Evolutionary conservation across 2,888 invertebrate species (phyloP).

Genomic region (Nephrotoma flavescens): DNA sequence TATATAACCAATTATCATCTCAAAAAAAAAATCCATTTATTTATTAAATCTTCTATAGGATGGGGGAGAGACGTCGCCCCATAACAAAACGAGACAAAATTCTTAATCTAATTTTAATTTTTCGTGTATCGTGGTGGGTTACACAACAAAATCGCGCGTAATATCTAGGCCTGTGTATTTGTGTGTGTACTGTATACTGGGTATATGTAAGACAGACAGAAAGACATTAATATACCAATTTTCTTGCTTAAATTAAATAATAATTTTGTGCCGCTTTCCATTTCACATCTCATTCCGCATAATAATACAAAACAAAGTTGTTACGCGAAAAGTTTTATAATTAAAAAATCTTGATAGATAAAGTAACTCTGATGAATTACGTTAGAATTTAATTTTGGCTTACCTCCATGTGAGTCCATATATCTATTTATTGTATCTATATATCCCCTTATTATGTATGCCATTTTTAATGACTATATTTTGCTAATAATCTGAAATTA

Average conservation of each 20-base stretch:
- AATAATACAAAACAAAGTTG: background rate
- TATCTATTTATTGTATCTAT: slow-evolving; percentile 64
- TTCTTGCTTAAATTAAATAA: background rate
- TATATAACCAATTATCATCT: background rate
- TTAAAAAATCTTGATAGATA: background rate
- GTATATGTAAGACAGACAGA: background rate
- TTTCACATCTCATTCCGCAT: background rate
- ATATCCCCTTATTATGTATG: slow-evolving; percentile 46
- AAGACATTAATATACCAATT: background rate
- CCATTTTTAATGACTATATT: background rate
- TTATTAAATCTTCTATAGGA: background rate
- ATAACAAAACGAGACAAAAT: background rate
- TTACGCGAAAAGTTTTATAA: too few relatives aligned
- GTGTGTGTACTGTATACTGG: too few relatives aligned
- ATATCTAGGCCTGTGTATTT: too few relatives aligned
- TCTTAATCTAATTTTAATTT: background rate
- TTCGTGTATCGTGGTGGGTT: background rate
- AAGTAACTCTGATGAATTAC: background rate
- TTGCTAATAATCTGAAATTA: background rate
- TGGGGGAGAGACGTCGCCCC: background rate
- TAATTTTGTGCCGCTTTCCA: background rate
- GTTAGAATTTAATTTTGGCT: slow-evolving; percentile 17
- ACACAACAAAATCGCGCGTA: background rate
- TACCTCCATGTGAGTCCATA: slow-evolving; percentile 74
- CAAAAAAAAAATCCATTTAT: background rate